phyloP scores from a whole-genome alignment of 2,113 vertebrate genomes.

The Alaudala cheleensis region DNA sequence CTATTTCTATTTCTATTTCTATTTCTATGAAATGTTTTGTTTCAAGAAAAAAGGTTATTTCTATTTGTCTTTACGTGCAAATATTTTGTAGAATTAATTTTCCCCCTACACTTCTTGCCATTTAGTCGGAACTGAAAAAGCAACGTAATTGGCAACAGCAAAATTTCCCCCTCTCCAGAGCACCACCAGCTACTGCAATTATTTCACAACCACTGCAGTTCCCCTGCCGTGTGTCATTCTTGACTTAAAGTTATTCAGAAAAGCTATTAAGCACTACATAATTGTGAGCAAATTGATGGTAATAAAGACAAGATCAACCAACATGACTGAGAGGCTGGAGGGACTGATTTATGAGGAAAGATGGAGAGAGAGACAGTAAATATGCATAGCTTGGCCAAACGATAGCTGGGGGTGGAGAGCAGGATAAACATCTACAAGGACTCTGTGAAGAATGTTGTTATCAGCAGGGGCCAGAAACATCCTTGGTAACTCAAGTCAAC shows the following conservation, averaged over 20 bases:
- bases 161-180: background rate
- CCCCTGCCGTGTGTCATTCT: background rate
- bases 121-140: background rate
- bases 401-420: background rate
- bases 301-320: slow-evolving; percentile 71
- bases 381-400: slow-evolving; percentile 44
- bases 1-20: background rate
- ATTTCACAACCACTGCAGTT: slow-evolving; percentile 1
- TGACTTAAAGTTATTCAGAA: slow-evolving; percentile 45
- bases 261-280: slow-evolving; percentile 41
- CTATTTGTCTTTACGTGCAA: background rate
- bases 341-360: slow-evolving; percentile 66
- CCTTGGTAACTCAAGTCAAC: background rate
- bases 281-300: slow-evolving; percentile 68
- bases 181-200: background rate
- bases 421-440: background rate
- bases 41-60: background rate
- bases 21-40: background rate
- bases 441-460: background rate
- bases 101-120: background rate
- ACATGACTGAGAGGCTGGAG: slow-evolving; percentile 64
- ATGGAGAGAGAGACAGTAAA: slow-evolving; percentile 58
- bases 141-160: background rate
- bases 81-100: background rate
- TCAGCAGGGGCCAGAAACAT: background rate